These are phyloP conservation scores for Eospalax fontanierii DNA, from an alignment of 2,797 vertebrate genomes.

Conservation along the genomic window DNA sequence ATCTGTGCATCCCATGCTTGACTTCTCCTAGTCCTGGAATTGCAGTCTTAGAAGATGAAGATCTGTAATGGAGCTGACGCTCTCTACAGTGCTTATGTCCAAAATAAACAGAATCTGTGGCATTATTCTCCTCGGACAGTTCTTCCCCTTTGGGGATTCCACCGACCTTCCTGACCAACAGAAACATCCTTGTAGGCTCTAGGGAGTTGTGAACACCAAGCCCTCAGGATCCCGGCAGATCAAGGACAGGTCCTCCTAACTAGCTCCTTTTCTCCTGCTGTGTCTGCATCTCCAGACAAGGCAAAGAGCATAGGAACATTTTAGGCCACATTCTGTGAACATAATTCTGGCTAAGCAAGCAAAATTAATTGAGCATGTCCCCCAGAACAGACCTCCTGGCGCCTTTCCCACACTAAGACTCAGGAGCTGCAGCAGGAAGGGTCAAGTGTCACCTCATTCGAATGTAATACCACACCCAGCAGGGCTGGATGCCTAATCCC, in stretches of 20 bases:
- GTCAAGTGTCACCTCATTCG: not conserved
- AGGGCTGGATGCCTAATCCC: not conserved
- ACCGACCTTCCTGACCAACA: not conserved
- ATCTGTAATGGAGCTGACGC: not conserved
- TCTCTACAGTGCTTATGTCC: not conserved
- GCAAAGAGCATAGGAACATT: not conserved
- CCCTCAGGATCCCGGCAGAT: not conserved
- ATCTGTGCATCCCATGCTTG: not conserved
- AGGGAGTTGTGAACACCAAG: not conserved
- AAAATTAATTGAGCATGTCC: not conserved
- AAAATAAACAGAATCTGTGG: constrained; percentile 51
- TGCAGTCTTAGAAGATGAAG: not conserved
- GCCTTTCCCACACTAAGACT: not conserved
- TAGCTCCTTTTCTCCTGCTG: not conserved
- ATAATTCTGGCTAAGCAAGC: not conserved
- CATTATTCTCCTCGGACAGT: not conserved
- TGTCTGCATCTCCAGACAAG: not conserved
- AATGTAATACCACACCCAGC: not conserved
- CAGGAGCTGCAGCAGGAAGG: not conserved
- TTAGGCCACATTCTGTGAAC: not conserved
- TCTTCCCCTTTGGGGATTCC: not conserved
- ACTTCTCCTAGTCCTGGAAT: not conserved
- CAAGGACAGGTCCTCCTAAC: not conserved
- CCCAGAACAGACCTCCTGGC: not conserved
- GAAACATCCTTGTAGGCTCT: too few relatives aligned